Conservation (phyloP, 1,140 invertebrate genomes). For the Macrosteles quadrilineatus region DNA sequence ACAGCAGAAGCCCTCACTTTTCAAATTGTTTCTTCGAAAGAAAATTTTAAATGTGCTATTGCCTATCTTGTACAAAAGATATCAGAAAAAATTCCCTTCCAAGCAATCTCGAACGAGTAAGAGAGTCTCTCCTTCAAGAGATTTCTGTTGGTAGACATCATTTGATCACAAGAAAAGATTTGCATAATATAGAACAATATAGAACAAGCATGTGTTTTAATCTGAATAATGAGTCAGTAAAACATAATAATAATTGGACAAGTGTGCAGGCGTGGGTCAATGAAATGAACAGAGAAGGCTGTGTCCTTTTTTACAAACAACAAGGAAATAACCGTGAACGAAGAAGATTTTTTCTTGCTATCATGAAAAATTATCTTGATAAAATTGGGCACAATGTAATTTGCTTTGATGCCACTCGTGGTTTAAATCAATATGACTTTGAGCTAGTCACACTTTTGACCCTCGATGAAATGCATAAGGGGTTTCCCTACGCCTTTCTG, state of each 20-base stretch:
- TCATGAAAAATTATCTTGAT: not conserved
- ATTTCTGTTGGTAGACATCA: not conserved
- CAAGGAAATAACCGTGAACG: not conserved
- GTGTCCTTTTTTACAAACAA: not conserved
- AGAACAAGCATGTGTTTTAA: no score
- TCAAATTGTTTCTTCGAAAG: no score
- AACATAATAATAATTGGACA: not conserved
- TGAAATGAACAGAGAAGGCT: not conserved
- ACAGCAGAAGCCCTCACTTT: no score
- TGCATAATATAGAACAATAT: not conserved
- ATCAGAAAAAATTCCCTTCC: not conserved
- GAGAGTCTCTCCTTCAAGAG: not conserved
- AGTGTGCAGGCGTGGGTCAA: not conserved
- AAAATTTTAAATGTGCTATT: no score
- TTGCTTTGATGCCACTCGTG: not conserved
- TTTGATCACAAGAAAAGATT: not conserved
- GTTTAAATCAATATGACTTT: not conserved
- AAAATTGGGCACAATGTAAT: not conserved
- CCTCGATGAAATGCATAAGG: not conserved
- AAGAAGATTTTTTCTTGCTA: not conserved
- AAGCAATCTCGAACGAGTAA: not conserved
- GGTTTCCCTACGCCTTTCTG: not conserved
- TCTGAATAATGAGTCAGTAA: not conserved
- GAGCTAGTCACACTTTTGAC: not conserved
- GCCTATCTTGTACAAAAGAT: not conserved